These are phyloP conservation scores for Heliornis fulica DNA, from an alignment of 2,113 vertebrate genomes.

Conservation along the genomic window DNA sequence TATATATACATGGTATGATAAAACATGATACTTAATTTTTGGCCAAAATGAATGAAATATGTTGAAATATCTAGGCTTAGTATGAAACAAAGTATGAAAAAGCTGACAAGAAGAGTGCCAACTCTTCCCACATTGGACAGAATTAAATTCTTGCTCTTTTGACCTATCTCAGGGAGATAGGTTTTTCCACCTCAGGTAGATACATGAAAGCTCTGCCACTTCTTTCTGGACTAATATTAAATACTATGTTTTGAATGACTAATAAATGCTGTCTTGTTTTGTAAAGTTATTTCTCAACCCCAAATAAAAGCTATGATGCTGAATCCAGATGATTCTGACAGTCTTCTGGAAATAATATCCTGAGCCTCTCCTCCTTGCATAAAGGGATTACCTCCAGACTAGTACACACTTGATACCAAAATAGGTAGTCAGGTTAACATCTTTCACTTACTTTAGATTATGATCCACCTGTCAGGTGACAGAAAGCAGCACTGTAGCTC, in stretches of 20 bases:
- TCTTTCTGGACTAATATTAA: background rate
- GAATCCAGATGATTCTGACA: background rate
- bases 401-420: background rate
- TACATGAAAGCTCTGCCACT: background rate
- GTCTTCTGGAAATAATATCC: background rate
- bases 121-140: background rate
- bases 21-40: background rate
- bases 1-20: too few species aligned
- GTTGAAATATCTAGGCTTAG: background rate
- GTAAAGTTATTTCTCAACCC: background rate
- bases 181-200: background rate
- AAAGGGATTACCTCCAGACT: background rate
- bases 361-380: background rate
- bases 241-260: background rate
- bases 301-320: background rate
- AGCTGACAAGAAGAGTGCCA: background rate
- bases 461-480: background rate
- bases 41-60: background rate
- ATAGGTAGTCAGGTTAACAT: background rate
- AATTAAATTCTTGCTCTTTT: background rate
- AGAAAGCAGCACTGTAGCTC: background rate
- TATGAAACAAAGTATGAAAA: background rate
- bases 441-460: background rate
- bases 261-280: background rate
- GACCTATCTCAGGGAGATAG: fast-evolving